Evolutionary conservation across 2,113 vertebrate genomes (phyloP).

Genomic region (Hystrix cristata): DNA sequence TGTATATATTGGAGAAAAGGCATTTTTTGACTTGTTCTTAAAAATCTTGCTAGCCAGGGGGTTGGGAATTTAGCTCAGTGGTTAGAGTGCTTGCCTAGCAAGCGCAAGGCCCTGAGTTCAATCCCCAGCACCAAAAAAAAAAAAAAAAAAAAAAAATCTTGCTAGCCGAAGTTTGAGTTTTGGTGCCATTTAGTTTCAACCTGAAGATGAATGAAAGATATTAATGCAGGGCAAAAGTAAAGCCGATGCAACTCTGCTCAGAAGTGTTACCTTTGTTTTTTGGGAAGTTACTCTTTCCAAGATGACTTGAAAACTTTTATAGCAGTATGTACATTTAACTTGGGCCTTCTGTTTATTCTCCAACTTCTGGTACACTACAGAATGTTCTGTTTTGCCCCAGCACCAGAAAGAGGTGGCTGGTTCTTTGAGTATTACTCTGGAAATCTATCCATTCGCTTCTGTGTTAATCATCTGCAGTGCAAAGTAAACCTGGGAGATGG

Average conservation of each 20-base stretch:
- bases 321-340: conserved; percentile 1
- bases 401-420: neutral
- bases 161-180: conserved; percentile 14
- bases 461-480: neutral
- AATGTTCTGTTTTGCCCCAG: neutral
- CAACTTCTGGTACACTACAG: neutral
- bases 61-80: too few species aligned
- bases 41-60: neutral
- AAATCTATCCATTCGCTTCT: neutral
- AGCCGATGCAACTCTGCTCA: neutral
- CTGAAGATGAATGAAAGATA: neutral
- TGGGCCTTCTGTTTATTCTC: conserved; percentile 33
- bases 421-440: conserved; percentile 34
- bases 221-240: neutral
- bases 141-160: neutral
- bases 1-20: neutral
- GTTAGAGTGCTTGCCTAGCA: too few species aligned
- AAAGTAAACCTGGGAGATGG: neutral
- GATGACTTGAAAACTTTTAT: neutral
- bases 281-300: conserved; percentile 17
- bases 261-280: conserved; percentile 55
- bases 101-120: too few species aligned
- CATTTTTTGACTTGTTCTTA: neutral
- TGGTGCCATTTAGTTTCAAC: conserved; percentile 51
- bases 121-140: too few species aligned